These are phyloP conservation scores for Peromyscus leucopus DNA, from an alignment of 2,113 vertebrate genomes.

Conservation along the genomic window DNA sequence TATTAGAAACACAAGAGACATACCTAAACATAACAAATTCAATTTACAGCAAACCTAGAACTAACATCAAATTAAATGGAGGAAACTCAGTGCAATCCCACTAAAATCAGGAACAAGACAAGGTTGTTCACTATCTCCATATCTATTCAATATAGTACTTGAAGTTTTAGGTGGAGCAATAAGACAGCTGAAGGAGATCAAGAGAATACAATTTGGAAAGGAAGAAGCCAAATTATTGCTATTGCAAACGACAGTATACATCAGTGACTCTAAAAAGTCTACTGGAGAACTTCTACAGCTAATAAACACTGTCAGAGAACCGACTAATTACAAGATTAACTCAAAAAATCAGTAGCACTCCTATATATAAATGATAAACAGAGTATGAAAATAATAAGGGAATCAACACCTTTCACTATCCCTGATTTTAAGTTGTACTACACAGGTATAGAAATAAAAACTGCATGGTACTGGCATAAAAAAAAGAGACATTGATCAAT, in stretches of 20 bases:
- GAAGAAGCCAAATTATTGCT: not conserved
- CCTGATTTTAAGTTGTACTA: not conserved
- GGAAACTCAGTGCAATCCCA: not conserved
- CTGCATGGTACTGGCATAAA: not conserved
- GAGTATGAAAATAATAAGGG: not conserved
- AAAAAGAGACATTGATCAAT: not conserved
- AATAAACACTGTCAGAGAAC: not conserved
- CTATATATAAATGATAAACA: not conserved
- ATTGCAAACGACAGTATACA: not conserved
- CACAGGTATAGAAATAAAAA: not conserved
- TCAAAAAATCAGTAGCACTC: not conserved
- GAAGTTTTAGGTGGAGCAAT: not conserved
- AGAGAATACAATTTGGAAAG: not conserved
- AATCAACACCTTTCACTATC: not conserved
- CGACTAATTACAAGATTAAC: not conserved
- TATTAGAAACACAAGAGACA: not conserved
- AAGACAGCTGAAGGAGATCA: not conserved
- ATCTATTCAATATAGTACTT: not conserved
- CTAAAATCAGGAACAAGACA: not conserved
- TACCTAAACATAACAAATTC: not conserved
- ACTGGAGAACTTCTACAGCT: not conserved
- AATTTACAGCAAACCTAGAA: not conserved
- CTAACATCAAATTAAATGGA: not conserved
- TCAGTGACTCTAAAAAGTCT: not conserved
- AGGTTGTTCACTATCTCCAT: not conserved